Evolutionary conservation across 2,888 invertebrate species (phyloP).

Genomic region (Eristalis intricaria): DNA sequence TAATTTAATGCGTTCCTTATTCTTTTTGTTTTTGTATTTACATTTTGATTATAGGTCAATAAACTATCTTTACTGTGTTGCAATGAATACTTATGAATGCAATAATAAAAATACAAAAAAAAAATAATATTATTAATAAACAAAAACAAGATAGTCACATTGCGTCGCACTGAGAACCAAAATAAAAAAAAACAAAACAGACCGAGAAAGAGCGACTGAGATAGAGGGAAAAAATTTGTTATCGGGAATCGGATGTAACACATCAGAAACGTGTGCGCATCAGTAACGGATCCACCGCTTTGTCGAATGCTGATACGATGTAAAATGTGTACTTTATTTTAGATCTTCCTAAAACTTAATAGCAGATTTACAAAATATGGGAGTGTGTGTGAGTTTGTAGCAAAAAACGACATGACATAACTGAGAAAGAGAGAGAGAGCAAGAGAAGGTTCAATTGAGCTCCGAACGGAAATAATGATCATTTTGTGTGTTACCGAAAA

Average conservation of each 20-base stretch:
- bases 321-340: slow-evolving; percentile 18
- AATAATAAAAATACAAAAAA: slow-evolving; percentile 14
- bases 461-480: neutral
- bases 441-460: neutral
- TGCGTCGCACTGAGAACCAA: slow-evolving; percentile 13
- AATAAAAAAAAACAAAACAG: neutral
- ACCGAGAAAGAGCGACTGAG: neutral
- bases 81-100: slow-evolving; percentile 39
- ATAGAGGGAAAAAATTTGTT: neutral
- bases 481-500: slow-evolving; percentile 3
- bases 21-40: slow-evolving; percentile 25
- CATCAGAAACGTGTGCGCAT: neutral
- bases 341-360: slow-evolving; percentile 2
- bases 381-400: neutral
- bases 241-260: neutral
- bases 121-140: slow-evolving; percentile 4
- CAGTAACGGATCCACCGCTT: neutral
- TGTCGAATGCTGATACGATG: neutral
- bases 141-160: slow-evolving; percentile 1
- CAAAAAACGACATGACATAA: slow-evolving; percentile 27
- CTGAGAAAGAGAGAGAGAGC: slow-evolving; percentile 8
- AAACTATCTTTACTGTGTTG: slow-evolving; percentile 14
- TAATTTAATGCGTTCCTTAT: slow-evolving; percentile 3
- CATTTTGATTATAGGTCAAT: slow-evolving; percentile 57
- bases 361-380: neutral